Evolutionary conservation across 2,113 vertebrate genomes (phyloP).

Genomic region (Hiodon alosoides): DNA sequence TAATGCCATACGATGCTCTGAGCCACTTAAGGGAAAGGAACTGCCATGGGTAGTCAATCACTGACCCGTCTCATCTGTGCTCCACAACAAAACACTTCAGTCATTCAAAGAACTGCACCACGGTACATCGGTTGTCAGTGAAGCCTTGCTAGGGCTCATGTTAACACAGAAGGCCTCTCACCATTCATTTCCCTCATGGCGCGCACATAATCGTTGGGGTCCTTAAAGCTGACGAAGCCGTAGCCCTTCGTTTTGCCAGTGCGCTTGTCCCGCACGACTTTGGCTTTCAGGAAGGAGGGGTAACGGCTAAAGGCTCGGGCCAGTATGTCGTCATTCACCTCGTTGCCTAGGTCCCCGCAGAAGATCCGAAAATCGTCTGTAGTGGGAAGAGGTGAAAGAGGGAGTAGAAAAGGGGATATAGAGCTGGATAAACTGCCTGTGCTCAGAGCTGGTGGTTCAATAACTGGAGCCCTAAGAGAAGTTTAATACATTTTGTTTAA

Average conservation of each 20-base stretch:
- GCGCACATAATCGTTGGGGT: conserved; percentile 85
- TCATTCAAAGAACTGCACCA: no score
- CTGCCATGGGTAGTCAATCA: neutral
- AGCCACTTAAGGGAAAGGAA: neutral
- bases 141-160: neutral
- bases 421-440: no score
- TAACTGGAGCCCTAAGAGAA: no score
- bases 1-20: neutral
- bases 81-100: no score
- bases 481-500: neutral
- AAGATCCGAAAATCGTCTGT: conserved; percentile 90
- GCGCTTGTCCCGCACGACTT: conserved; percentile 87
- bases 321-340: conserved; percentile 88
- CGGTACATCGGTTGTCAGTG: neutral
- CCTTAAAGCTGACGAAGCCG: conserved; percentile 90
- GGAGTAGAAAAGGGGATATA: neutral
- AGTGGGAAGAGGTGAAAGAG: neutral
- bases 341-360: conserved; percentile 87
- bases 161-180: conserved; percentile 42
- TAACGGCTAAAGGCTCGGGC: conserved; percentile 84
- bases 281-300: conserved; percentile 86
- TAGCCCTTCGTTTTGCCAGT: conserved; percentile 91
- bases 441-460: no score
- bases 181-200: conserved; percentile 94
- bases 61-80: no score